These are phyloP conservation scores for Phenacoccus solenopsis DNA, from an alignment of 1,140 invertebrate species.

Conservation along the genomic window DNA sequence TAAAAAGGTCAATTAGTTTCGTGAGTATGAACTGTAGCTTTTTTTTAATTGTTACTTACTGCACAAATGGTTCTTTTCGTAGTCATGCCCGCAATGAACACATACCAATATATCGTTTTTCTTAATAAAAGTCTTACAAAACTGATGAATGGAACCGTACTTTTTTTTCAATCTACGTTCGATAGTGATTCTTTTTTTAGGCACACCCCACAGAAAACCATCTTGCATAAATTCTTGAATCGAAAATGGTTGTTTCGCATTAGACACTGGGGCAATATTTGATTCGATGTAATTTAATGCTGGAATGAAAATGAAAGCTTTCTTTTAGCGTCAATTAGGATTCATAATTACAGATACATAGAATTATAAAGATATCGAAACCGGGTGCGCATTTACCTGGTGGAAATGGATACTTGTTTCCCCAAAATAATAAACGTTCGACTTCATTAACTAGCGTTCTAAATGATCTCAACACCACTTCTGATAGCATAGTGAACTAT, in stretches of 20 bases:
- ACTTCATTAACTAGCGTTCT: not conserved
- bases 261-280: not conserved
- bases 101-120: slow-evolving; percentile 64
- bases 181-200: slow-evolving; percentile 56
- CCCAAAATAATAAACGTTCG: not conserved
- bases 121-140: slow-evolving; percentile 50
- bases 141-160: slow-evolving; percentile 46
- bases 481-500: not conserved
- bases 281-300: not conserved
- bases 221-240: slow-evolving; percentile 20
- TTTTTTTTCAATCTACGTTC: slow-evolving; percentile 58
- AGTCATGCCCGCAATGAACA: slow-evolving; percentile 62
- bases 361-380: no score
- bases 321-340: no score
- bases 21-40: not conserved
- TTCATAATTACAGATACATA: no score
- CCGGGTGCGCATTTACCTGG: slow-evolving; percentile 18
- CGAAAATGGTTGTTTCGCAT: not conserved
- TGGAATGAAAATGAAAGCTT: not conserved
- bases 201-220: slow-evolving; percentile 59
- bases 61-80: slow-evolving; percentile 62
- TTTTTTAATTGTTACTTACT: slow-evolving; percentile 42
- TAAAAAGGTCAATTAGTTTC: slow-evolving; percentile 14
- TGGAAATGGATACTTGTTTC: not conserved
- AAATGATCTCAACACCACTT: not conserved